Evolutionary conservation across 2,113 vertebrate species (phyloP).

Genomic region (Hemiscyllium ocellatum): DNA sequence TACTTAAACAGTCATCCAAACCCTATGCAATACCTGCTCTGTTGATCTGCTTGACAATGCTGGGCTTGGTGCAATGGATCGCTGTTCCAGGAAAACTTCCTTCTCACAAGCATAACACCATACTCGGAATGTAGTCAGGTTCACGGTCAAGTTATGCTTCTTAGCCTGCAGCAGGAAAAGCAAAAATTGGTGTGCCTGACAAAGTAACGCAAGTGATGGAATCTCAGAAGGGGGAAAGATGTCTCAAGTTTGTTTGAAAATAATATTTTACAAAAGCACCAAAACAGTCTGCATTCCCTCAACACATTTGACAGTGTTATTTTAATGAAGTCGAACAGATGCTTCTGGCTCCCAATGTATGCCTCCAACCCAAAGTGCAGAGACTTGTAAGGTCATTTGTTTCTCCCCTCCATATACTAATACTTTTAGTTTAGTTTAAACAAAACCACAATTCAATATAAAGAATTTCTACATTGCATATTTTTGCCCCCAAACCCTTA

Average conservation of each 20-base stretch:
- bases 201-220: not conserved
- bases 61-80: conserved; percentile 46
- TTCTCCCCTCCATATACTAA: not conserved
- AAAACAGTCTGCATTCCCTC: not conserved
- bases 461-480: not conserved
- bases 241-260: not conserved
- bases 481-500: not conserved
- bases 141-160: conserved; percentile 92
- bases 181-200: not conserved
- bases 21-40: conserved; percentile 61
- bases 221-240: not conserved
- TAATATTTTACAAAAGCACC: not conserved
- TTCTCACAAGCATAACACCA: conserved; percentile 95
- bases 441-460: not conserved
- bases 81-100: conserved; percentile 85
- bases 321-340: not conserved
- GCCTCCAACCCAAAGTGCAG: not conserved
- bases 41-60: conserved; percentile 50
- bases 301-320: not conserved
- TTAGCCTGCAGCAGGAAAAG: conserved; percentile 58
- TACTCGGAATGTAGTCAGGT: conserved; percentile 87
- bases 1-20: not conserved
- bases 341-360: not conserved
- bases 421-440: not conserved
- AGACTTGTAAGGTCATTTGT: not conserved